phyloP scores from a whole-genome alignment of 2,888 invertebrate species.

The Tolmerus cingulatus region DNA sequence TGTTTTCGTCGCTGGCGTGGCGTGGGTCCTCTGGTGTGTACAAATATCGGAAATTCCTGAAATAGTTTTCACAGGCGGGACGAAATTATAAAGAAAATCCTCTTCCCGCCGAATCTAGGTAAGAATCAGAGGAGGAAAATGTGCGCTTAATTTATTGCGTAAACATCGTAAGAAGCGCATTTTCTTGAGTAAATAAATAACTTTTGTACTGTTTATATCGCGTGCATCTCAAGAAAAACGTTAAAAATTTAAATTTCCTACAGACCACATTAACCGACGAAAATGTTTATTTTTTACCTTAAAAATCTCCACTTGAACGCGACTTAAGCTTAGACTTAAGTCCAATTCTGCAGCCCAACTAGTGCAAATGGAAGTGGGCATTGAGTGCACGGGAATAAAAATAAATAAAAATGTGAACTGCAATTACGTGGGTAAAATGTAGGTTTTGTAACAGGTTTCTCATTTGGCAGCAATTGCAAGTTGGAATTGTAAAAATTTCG shows the following conservation, averaged over 20 bases:
- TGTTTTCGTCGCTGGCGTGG: not conserved
- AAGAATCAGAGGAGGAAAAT: not conserved
- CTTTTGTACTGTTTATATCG: not conserved
- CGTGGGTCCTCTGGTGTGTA: not conserved
- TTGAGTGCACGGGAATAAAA: not conserved
- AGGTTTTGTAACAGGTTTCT: slow-evolving; percentile 26
- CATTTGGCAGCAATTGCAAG: not conserved
- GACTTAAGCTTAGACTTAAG: not conserved
- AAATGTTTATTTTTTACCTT: not conserved
- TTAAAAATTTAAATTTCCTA: not conserved
- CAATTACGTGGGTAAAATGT: slow-evolving; percentile 29
- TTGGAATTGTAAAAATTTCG: slow-evolving; percentile 18
- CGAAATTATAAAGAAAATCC: not conserved
- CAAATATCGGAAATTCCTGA: slow-evolving; percentile 8
- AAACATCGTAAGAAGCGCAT: not conserved
- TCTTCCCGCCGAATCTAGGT: not conserved
- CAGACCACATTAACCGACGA: not conserved
- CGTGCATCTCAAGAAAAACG: not conserved
- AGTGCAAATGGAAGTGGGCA: not conserved
- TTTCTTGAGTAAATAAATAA: not conserved
- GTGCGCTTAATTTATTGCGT: slow-evolving; percentile 21
- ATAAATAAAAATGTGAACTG: not conserved
- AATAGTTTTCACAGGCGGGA: not conserved
- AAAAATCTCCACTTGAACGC: not conserved
- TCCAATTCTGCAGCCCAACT: not conserved